Evolutionary conservation across 2,113 vertebrate species (phyloP).

Genomic region (Misgurnus mizolepis): DNA sequence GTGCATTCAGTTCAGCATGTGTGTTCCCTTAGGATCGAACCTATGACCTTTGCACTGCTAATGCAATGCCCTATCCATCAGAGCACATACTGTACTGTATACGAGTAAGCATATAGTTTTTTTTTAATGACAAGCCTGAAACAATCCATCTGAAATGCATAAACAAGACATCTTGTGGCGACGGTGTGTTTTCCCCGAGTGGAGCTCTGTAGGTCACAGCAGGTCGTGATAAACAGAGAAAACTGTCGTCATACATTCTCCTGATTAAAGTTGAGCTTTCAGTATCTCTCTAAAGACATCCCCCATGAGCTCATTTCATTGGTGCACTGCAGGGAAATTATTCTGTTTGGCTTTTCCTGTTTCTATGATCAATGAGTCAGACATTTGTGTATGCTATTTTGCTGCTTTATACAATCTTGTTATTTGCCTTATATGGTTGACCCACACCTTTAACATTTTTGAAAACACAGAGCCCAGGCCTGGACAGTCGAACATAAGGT

Average conservation of each 20-base stretch:
- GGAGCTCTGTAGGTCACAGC: background rate
- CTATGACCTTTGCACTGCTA: too few species aligned
- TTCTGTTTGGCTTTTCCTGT: background rate
- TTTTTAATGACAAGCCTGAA: too few species aligned
- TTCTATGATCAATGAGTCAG: background rate
- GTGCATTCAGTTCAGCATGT: too few species aligned
- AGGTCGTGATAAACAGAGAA: constrained; percentile 1
- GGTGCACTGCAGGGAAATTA: background rate
- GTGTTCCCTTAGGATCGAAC: too few species aligned
- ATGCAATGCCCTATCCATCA: too few species aligned
- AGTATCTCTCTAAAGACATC: background rate
- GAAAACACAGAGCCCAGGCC: background rate
- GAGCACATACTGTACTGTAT: too few species aligned
- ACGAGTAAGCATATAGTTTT: too few species aligned
- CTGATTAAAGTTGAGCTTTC: background rate
- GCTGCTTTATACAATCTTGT: too few species aligned
- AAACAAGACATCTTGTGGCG: background rate
- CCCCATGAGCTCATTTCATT: background rate
- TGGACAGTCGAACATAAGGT: background rate
- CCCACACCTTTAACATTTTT: background rate
- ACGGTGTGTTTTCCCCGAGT: background rate
- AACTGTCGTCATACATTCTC: constrained; percentile 1
- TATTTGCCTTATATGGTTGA: background rate
- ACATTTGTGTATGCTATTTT: background rate
- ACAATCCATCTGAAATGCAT: background rate